These are phyloP conservation scores for Drosophila kohkoa DNA, from an alignment of 1,140 invertebrate genomes.

Conservation along the genomic window DNA sequence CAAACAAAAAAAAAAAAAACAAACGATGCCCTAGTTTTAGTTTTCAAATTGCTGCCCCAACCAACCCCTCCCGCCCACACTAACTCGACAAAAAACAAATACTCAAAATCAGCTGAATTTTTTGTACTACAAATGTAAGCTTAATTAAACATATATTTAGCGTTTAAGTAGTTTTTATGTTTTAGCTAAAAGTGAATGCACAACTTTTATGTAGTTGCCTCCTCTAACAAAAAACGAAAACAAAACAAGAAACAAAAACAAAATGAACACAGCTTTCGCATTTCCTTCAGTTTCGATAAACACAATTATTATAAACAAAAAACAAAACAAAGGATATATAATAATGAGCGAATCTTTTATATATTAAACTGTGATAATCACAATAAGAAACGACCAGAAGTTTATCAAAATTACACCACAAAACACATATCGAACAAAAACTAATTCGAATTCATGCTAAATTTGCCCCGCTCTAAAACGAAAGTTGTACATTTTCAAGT, in stretches of 20 bases:
- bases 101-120: conserved; percentile 72
- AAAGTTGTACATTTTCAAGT: conserved; percentile 72
- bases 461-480: conserved; percentile 7
- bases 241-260: conserved; percentile 22
- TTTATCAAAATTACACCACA: conserved; percentile 26
- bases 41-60: conserved; percentile 53
- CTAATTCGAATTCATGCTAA: neutral
- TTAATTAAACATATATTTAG: conserved; percentile 65
- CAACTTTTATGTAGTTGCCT: conserved; percentile 42
- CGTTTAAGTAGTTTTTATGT: conserved; percentile 77
- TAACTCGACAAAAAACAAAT: conserved; percentile 62
- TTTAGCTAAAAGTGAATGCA: conserved; percentile 68
- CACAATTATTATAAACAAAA: conserved; percentile 13
- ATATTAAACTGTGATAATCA: conserved; percentile 83
- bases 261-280: conserved; percentile 33
- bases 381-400: conserved; percentile 61
- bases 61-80: conserved; percentile 16
- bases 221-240: conserved; percentile 39
- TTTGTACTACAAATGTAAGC: conserved; percentile 64
- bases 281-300: conserved; percentile 29
- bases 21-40: conserved; percentile 70
- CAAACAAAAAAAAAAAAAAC: neutral
- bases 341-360: conserved; percentile 64
- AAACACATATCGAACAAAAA: neutral
- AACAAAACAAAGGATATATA: conserved; percentile 61